Evolutionary conservation across 2,888 invertebrate genomes (phyloP).

Genomic region (Myopa tessellatipennis): DNA sequence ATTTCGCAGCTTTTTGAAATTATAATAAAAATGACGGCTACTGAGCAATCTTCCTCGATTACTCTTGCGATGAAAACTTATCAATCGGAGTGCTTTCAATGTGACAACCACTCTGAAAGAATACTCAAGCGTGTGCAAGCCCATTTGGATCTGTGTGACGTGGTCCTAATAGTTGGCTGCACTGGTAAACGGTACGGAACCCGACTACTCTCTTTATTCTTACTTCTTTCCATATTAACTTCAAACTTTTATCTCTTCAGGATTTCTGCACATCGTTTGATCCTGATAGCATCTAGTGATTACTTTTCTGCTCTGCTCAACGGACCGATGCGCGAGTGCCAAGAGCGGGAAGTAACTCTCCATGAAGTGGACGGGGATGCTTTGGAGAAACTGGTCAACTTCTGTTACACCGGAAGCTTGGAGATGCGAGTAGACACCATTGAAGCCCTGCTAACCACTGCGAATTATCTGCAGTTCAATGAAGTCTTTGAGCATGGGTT

Average conservation of each 20-base stretch:
- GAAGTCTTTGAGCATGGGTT: conserved; percentile 87
- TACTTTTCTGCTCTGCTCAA: not conserved
- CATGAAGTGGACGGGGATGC: not conserved
- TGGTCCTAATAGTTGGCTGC: no score
- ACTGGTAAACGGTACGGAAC: no score
- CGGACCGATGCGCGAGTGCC: not conserved
- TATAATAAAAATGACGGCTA: no score
- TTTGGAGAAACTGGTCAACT: not conserved
- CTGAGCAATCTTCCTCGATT: no score
- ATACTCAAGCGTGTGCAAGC: no score
- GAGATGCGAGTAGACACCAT: not conserved
- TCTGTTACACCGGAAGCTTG: not conserved
- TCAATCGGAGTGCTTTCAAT: no score
- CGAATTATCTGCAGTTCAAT: conserved; percentile 83
- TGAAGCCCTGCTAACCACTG: not conserved
- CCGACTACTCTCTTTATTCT: no score
- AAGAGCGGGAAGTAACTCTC: not conserved
- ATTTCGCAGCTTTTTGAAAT: no score
- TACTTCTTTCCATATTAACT: no score
- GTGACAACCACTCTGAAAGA: no score
- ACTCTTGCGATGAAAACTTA: no score
- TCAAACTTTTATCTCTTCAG: conserved; percentile 60
- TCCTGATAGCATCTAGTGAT: not conserved
- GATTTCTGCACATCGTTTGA: not conserved
- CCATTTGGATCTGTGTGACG: no score